Conservation (phyloP, 2,888 invertebrate genomes). For the Belgica antarctica region DNA sequence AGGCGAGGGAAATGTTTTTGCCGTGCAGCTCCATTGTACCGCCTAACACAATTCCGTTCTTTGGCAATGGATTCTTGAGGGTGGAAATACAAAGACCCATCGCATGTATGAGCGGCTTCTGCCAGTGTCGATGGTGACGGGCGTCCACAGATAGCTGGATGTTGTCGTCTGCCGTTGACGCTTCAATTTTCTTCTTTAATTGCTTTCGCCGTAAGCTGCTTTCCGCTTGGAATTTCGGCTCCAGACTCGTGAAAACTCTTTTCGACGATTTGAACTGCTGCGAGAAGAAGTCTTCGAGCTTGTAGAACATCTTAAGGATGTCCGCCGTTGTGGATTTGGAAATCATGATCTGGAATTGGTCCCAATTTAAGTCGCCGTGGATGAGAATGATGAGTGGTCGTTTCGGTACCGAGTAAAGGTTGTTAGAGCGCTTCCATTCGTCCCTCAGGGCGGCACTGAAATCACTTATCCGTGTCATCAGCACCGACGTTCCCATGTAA, state of each 20-base stretch:
- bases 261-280: constrained; percentile 96
- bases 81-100: constrained; percentile 77
- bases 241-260: constrained; percentile 77
- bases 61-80: constrained; percentile 66
- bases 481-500: constrained; percentile 96
- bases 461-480: constrained; percentile 85
- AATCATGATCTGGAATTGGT: constrained; percentile 94
- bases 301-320: constrained; percentile 92
- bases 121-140: constrained; percentile 93
- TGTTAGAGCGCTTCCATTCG: constrained; percentile 70
- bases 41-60: constrained; percentile 75
- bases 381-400: constrained; percentile 85
- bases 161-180: constrained; percentile 48
- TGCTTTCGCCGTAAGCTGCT: constrained; percentile 53
- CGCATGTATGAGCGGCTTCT: constrained; percentile 77
- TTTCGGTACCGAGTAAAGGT: constrained; percentile 47
- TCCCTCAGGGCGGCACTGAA: constrained; percentile 78
- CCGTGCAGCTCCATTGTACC: constrained; percentile 86
- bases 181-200: constrained; percentile 47
- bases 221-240: constrained; percentile 54
- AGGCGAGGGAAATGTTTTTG: constrained; percentile 88
- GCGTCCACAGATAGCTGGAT: constrained; percentile 58
- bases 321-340: constrained; percentile 96
- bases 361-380: constrained; percentile 91
- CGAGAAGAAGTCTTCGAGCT: constrained; percentile 95